phyloP scores from a whole-genome alignment of 2,888 invertebrate genomes.

The Sinotaia quadrata region DNA sequence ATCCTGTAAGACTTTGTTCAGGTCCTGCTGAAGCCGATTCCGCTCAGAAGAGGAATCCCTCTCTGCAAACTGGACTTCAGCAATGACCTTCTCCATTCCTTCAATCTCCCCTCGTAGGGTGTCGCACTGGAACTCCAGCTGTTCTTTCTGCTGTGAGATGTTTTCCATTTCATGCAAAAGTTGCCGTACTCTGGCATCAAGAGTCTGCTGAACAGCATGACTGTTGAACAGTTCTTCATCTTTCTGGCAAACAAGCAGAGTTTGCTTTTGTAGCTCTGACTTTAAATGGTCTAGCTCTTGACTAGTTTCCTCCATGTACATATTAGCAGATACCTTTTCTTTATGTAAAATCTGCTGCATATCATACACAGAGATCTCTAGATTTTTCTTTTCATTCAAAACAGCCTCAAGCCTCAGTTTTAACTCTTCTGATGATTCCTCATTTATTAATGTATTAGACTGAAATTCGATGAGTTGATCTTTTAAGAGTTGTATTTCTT shows the following conservation, averaged over 20 bases:
- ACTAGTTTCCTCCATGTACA: conserved; percentile 1
- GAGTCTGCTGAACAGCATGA: conserved; percentile 23
- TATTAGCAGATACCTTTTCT: conserved; percentile 4
- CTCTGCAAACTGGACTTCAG: conserved; percentile 37
- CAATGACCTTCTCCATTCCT: conserved; percentile 37
- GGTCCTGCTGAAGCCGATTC: conserved; percentile 26
- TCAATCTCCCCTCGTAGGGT: conserved; percentile 44
- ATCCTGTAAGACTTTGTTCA: conserved; percentile 27
- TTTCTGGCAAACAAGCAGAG: conserved; percentile 15
- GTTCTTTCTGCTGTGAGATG: conserved; percentile 32
- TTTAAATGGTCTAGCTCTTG: conserved; percentile 30
- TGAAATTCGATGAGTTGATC: conserved; percentile 6
- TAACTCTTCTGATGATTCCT: conserved; percentile 19
- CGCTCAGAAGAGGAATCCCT: conserved; percentile 27
- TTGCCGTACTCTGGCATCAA: conserved; percentile 14
- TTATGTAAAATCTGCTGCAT: conserved; percentile 1
- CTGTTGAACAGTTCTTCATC: conserved; percentile 25
- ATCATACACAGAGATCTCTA: conserved; percentile 34
- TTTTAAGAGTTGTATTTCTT: conserved; percentile 15
- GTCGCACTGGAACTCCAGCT: conserved; percentile 41
- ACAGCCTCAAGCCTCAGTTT: conserved; percentile 47
- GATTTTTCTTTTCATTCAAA: conserved; percentile 43
- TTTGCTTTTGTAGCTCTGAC: conserved; percentile 32
- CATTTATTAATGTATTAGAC: background rate
- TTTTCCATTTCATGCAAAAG: conserved; percentile 12